Conservation (phyloP, 30 jellyfish, hydroid and myxozoan species). For the Phacellophora camtschatica region DNA sequence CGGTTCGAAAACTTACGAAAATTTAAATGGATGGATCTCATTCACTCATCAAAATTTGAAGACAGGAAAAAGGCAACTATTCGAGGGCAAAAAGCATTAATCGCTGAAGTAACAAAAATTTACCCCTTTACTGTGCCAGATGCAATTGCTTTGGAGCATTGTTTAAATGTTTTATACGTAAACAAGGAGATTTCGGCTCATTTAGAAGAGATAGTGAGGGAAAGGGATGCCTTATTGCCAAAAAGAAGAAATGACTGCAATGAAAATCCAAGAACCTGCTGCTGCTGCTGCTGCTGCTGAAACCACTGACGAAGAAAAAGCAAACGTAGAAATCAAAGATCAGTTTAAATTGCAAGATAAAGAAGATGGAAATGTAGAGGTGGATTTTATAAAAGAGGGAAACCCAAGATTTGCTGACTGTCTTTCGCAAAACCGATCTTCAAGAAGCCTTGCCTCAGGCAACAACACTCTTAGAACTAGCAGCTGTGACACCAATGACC, state of each 20-base stretch:
- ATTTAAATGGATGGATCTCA: background rate
- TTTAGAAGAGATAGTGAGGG: background rate
- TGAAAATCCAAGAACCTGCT: too few relatives aligned
- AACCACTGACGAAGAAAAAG: too few relatives aligned
- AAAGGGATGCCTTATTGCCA: background rate
- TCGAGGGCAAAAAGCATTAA: background rate
- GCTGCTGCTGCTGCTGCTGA: too few relatives aligned
- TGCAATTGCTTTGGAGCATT: background rate
- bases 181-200: too few relatives aligned
- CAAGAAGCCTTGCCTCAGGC: background rate
- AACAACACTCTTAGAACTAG: background rate
- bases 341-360: background rate
- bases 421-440: background rate
- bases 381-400: background rate
- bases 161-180: background rate
- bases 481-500: background rate
- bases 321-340: background rate
- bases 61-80: background rate
- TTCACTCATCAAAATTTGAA: background rate
- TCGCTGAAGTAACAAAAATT: background rate
- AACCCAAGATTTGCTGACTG: background rate
- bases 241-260: background rate
- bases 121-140: background rate
- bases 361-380: background rate
- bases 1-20: background rate